These are phyloP conservation scores for Nothocercus julius DNA, from an alignment of 2,113 vertebrate species.

Conservation along the genomic window DNA sequence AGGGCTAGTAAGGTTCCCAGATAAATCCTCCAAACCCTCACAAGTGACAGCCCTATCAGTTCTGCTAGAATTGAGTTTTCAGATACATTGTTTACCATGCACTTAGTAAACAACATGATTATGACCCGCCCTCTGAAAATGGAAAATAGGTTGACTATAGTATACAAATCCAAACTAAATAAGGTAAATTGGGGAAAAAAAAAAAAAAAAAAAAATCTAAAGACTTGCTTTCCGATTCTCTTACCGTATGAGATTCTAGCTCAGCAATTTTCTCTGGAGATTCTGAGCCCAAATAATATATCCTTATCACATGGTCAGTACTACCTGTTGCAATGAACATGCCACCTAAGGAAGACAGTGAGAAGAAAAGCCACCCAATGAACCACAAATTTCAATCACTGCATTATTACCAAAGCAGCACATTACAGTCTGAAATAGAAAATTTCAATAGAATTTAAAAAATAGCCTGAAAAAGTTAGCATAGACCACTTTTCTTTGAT, in stretches of 20 bases:
- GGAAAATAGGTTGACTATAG: background rate
- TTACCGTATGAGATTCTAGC: conserved; percentile 92
- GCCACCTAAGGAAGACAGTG: conserved; percentile 82
- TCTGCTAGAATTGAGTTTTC: background rate
- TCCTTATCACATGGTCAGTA: conserved; percentile 95
- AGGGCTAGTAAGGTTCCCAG: background rate
- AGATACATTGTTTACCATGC: background rate
- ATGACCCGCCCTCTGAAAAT: background rate
- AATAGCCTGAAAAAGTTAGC: rapidly evolving
- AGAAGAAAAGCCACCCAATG: background rate
- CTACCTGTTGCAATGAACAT: conserved; percentile 97
- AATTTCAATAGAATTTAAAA: background rate
- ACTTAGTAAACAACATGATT: background rate
- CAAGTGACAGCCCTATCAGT: background rate
- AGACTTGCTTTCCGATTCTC: conserved; percentile 24
- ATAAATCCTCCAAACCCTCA: background rate
- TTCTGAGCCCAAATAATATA: conserved; percentile 95
- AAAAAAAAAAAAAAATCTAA: background rate
- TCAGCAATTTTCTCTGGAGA: conserved; percentile 93
- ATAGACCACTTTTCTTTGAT: background rate
- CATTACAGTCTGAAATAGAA: background rate
- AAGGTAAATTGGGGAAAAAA: background rate
- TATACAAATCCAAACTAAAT: background rate
- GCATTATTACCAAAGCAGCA: background rate
- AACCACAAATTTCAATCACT: background rate